Evolutionary conservation across 2,113 vertebrate genomes (phyloP).

Genomic region (Sceloporus undulatus): DNA sequence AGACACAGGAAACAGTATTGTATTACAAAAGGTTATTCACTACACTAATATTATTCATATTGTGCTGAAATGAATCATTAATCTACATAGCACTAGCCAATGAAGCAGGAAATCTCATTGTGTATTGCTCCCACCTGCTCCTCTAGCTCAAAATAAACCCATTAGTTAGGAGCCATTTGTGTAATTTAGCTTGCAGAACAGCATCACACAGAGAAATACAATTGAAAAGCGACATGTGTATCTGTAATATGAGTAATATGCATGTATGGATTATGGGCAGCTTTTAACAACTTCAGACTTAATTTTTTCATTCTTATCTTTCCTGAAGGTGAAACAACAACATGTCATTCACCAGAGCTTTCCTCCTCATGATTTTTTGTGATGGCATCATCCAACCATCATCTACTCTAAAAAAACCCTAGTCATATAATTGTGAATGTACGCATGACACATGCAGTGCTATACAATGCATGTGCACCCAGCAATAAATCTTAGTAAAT

Average conservation of each 20-base stretch:
- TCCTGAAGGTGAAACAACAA: conserved; percentile 45
- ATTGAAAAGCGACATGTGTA: conserved; percentile 28
- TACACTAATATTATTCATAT: conserved; percentile 76
- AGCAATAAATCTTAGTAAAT: background rate
- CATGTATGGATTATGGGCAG: background rate
- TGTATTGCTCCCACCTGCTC: conserved; percentile 57
- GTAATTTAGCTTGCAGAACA: conserved; percentile 60
- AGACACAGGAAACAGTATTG: conserved; percentile 66
- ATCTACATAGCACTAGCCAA: conserved; percentile 69
- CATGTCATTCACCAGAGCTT: background rate
- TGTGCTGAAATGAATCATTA: conserved; percentile 72
- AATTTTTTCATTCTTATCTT: conserved; percentile 48
- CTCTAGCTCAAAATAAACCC: conserved; percentile 73
- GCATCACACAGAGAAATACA: conserved; percentile 47
- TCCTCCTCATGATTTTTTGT: background rate
- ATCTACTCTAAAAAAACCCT: conserved; percentile 25
- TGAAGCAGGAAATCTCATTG: conserved; percentile 74
- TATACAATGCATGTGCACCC: background rate
- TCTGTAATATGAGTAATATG: conserved; percentile 27
- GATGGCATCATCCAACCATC: conserved; percentile 22
- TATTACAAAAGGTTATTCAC: conserved; percentile 68
- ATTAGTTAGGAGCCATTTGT: conserved; percentile 52
- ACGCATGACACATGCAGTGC: background rate
- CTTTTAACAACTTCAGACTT: conserved; percentile 46
- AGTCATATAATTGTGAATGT: conserved; percentile 12